Conservation (phyloP, 2,113 vertebrate genomes). For the Edolisoma coerulescens region DNA sequence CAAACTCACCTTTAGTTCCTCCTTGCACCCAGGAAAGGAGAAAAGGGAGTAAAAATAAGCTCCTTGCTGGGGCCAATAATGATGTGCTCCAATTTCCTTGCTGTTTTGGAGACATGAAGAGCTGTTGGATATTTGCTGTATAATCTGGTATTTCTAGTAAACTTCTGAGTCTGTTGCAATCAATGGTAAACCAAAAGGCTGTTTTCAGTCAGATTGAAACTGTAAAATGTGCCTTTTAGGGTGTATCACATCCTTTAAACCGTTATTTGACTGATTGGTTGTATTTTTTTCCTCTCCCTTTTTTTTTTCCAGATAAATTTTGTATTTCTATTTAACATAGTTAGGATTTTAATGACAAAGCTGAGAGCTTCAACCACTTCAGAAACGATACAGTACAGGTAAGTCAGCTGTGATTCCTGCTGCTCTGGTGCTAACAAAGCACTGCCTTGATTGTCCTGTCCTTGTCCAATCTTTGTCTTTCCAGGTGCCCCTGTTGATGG, state of each 20-base stretch:
- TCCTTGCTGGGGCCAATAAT: not conserved
- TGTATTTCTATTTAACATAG: conserved; percentile 98
- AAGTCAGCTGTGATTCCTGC: not conserved
- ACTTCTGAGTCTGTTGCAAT: not conserved
- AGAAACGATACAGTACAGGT: conserved; percentile 98
- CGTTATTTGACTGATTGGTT: not conserved
- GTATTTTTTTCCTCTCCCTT: not conserved
- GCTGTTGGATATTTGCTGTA: not conserved
- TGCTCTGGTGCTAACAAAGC: not conserved
- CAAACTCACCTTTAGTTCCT: not conserved
- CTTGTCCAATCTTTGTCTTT: not conserved
- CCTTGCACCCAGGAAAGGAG: not conserved
- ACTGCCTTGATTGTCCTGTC: not conserved
- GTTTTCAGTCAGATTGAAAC: not conserved
- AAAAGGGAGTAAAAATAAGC: not conserved
- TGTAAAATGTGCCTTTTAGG: not conserved
- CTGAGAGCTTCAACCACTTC: conserved; percentile 94
- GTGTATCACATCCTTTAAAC: not conserved
- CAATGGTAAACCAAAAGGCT: not conserved
- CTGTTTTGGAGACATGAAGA: not conserved
- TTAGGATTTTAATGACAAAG: conserved; percentile 97
- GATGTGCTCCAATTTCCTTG: not conserved
- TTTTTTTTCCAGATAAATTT: conserved; percentile 89
- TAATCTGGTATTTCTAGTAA: not conserved
- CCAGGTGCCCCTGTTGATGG: not conserved